Evolutionary conservation across 1,140 invertebrate genomes (phyloP).

Genomic region (Drosophila littoralis): DNA sequence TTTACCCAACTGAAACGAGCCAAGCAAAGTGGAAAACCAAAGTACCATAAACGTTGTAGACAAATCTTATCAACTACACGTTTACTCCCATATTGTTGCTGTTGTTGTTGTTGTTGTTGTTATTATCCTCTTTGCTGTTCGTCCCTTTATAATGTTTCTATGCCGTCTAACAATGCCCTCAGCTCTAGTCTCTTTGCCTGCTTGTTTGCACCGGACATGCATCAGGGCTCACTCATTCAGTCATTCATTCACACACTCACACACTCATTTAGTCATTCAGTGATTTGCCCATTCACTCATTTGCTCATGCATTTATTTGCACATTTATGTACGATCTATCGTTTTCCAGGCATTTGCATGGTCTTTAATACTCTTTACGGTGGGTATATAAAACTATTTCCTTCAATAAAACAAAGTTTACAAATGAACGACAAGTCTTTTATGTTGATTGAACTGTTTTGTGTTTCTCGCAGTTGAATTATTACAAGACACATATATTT

Average conservation of each 20-base stretch:
- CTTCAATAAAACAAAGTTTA: too few species aligned
- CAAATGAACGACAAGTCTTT: too few species aligned
- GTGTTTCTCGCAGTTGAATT: too few species aligned
- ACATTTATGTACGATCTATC: slow-evolving; percentile 64
- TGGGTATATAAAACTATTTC: not conserved
- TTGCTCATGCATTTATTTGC: slow-evolving; percentile 70
- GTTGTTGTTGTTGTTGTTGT: slow-evolving; percentile 19
- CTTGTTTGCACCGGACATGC: slow-evolving; percentile 73
- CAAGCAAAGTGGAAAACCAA: slow-evolving; percentile 74
- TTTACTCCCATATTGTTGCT: slow-evolving; percentile 39
- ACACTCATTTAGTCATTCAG: slow-evolving; percentile 17
- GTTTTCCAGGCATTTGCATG: slow-evolving; percentile 24
- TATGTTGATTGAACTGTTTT: too few species aligned
- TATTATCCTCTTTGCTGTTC: slow-evolving; percentile 53
- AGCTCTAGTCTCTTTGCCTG: slow-evolving; percentile 44
- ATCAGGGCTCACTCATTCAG: slow-evolving; percentile 51
- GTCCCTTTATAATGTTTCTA: slow-evolving; percentile 42
- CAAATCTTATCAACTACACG: slow-evolving; percentile 78
- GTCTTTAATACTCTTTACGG: not conserved
- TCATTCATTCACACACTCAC: slow-evolving; percentile 14
- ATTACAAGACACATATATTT: too few species aligned
- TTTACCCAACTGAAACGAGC: slow-evolving; percentile 49
- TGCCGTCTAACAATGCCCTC: slow-evolving; percentile 57
- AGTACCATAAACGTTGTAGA: slow-evolving; percentile 78
- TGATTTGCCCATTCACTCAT: slow-evolving; percentile 43